Base-by-base conservation (phyloP, 1,140 invertebrate genomes). In the Drosophila sp. region DNA sequence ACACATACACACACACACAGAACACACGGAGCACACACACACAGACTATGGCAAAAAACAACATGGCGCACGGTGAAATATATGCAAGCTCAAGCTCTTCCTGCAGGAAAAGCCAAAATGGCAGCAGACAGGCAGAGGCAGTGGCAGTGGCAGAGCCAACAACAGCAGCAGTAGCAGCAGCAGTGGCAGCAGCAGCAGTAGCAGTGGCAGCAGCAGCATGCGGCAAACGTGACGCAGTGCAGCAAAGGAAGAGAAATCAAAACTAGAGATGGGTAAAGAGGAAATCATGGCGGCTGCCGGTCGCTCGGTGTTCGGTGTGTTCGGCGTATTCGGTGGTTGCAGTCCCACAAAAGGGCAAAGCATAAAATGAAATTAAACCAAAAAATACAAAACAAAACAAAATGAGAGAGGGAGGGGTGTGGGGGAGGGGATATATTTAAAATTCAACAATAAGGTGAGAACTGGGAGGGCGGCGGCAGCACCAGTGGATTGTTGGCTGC, bases 41-140 rank as follows among this genome's bases (percentile, higher is more conserved):
- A 55, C 17, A 72, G 69, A 62, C 47, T 61, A 41, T 56, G 58
- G 54, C 66, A 76, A 65, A 77, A 80, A 80, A 67, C 77, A 75
- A 81, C 71, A 72, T 76, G 76, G 72, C 72, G 80, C 77, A 87
- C 70, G 83, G 44, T 50, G 23, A 87, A 79, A 87, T 87, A 86
- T 89, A 89, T 89, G 84, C 84, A 89, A 77, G 84, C 84, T 50
- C 44, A 50, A 50, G 44, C 44, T 50, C 44, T 89, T 89, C 84
- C 84, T 89, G 72, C 71, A 89, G 84, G 84, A 89, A 89, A 89
- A 89, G 80, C 84, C 77, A 89, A 89, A 89, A 89, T 84, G 84
- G 71, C 80, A 89, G 76, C 44, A 50, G 44, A 50, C 44, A 50
- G 44, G 44, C 44, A 50, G 44, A 50, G 44, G 2, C 44, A 27